A percentile compares a stretch with the other conserved stretches of the same genome.
Conservation (phyloP, 1,140 invertebrate genomes). For the Nautilus pompilius region DNA sequence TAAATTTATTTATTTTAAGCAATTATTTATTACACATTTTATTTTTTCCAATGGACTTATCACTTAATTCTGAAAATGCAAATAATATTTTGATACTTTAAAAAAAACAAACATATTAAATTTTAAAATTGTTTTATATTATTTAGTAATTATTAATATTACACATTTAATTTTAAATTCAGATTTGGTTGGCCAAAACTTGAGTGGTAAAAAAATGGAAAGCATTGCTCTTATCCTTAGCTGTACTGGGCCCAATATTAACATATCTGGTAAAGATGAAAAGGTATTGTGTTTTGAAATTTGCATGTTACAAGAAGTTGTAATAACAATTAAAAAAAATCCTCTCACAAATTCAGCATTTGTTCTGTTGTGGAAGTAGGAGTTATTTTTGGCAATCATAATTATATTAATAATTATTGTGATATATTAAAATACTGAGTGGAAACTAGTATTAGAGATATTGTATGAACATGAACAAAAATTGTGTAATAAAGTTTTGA, state of each 20-base stretch:
- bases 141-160: too few species aligned
- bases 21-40: not conserved
- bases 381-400: too few species aligned
- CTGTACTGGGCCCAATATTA: constrained; percentile 51
- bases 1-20: not conserved
- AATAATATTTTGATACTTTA: too few species aligned
- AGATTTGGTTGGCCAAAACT: constrained; percentile 36
- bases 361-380: too few species aligned
- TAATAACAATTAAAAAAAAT: not conserved
- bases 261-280: constrained; percentile 53
- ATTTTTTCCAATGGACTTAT: too few species aligned
- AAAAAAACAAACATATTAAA: too few species aligned
- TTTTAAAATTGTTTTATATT: too few species aligned
- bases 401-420: not conserved
- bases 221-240: constrained; percentile 56
- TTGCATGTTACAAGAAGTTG: not conserved
- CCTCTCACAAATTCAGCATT: not conserved
- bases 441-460: not conserved
- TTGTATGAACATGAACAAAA: not conserved
- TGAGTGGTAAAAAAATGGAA: constrained; percentile 46
- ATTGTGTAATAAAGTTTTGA: too few species aligned
- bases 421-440: not conserved
- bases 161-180: too few species aligned
- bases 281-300: constrained; percentile 30
- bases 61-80: too few species aligned